These are phyloP conservation scores for Stenolophus ochropezus DNA, from an alignment of 2,888 invertebrate species.

Conservation along the genomic window DNA sequence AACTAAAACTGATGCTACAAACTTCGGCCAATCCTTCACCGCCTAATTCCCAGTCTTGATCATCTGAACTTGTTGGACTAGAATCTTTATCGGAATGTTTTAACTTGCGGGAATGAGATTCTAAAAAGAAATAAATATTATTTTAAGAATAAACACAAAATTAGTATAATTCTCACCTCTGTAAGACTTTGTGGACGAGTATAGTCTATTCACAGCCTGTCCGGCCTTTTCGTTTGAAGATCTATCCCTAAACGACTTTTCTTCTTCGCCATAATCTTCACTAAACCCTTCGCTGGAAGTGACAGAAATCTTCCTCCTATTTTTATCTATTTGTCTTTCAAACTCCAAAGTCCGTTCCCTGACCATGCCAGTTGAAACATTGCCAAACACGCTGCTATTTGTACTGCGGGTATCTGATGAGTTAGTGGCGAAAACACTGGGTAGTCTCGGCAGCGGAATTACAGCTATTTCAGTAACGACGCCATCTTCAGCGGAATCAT, in stretches of 20 bases:
- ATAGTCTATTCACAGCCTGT: conserved; percentile 61
- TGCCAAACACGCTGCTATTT: conserved; percentile 22
- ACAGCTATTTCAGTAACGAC: conserved; percentile 79
- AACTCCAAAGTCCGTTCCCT: conserved; percentile 74
- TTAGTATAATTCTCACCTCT: conserved; percentile 37
- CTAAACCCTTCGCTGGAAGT: conserved; percentile 71
- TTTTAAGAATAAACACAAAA: neutral
- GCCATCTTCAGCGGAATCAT: conserved; percentile 77
- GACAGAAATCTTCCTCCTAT: conserved; percentile 69
- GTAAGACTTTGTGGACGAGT: conserved; percentile 40
- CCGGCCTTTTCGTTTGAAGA: conserved; percentile 76
- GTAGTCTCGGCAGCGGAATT: conserved; percentile 79
- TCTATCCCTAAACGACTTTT: conserved; percentile 83
- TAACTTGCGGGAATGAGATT: conserved; percentile 42
- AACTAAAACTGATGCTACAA: conserved; percentile 74
- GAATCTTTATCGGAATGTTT: conserved; percentile 63
- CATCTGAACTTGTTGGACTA: conserved; percentile 74
- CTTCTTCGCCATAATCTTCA: conserved; percentile 76
- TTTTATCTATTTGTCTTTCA: conserved; percentile 74
- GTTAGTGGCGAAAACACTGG: conserved; percentile 72
- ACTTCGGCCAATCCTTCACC: conserved; percentile 83
- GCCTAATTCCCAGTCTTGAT: conserved; percentile 76
- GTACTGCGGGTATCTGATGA: conserved; percentile 34
- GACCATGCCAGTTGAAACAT: conserved; percentile 71
- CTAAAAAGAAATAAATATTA: neutral